Evolutionary conservation across 2,888 invertebrate genomes (phyloP), one percentile per base, ranked within the genome.

Genomic region (Drosophila basisetae): DNA sequence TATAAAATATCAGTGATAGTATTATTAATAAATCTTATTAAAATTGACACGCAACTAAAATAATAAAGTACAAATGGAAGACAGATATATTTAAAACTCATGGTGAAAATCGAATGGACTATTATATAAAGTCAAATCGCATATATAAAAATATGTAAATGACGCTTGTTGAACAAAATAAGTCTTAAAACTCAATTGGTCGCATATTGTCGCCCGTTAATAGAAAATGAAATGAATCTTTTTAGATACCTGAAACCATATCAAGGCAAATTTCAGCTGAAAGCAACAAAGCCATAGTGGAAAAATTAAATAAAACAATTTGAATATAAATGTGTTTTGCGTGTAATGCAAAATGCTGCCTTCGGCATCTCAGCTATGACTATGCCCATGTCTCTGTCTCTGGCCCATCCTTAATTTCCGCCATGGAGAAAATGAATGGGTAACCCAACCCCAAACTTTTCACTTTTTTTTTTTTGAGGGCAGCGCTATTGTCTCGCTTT

Each of bases 391-490:
- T 22, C 11, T 1, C 18, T 25, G n/a, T 35, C 9, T 10, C 33
- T 54, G 70, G 73, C 47, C 81, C 70, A 70, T 80, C 76, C 82
- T 65, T 89, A 85, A 89, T 89, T 85, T 89, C 84, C 87, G 84
- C 31, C 39, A 50, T 35, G 49, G 43, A 22, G n/a, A 30, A 43
- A 18, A 11, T 35, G 49, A 22, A n/a, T 47, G 25, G 35, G 22
- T 16, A 60, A n/a, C 53, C 56, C 22, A 53, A 13, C 52, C 31
- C 11, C 1, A 35, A 37, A 59, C 47, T 28, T 37, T 25, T 35
- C 10, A 6, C 25, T 10, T 2, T 33, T 25, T 25, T 25, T 37
- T 62, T 55, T 16, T 22, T 22, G n/a, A 39, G 61, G 41, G 50
- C 35, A 43, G 41, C 41, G 63, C 68, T 55, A 77, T 82, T 76